Evolutionary conservation across 2,797 vertebrate genomes (phyloP).

Genomic region (Kryptopterus vitreolus): DNA sequence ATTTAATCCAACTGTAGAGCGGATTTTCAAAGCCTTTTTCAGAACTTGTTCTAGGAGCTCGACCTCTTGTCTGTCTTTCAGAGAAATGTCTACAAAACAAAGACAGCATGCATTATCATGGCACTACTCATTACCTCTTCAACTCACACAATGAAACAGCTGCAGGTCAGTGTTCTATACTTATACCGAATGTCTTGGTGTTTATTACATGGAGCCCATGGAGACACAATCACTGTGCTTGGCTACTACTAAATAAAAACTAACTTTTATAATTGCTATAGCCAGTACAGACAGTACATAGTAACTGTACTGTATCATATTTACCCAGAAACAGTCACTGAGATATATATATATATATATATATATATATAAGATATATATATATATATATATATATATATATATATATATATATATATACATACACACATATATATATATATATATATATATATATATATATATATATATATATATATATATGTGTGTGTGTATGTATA

Average conservation of each 20-base stretch:
- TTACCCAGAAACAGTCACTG: no score
- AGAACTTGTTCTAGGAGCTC: slow-evolving; percentile 71
- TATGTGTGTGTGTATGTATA: no score
- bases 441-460: no score
- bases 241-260: neutral
- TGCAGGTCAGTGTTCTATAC: neutral
- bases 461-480: no score
- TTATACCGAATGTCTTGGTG: neutral
- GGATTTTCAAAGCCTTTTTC: slow-evolving; percentile 70
- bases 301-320: neutral
- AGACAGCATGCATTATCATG: neutral
- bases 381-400: no score
- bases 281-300: neutral
- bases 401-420: no score
- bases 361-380: no score
- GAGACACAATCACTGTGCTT: neutral
- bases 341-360: no score
- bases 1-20: slow-evolving; percentile 47
- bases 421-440: no score
- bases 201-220: neutral
- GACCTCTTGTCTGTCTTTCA: slow-evolving; percentile 68
- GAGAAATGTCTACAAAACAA: slow-evolving; percentile 54
- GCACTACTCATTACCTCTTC: neutral
- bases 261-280: neutral
- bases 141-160: neutral